A percentile compares a stretch with the other conserved stretches of the same genome.
These are phyloP conservation scores for Metopia argyrocephala DNA, from an alignment of 2,888 invertebrate genomes.

Conservation along the genomic window DNA sequence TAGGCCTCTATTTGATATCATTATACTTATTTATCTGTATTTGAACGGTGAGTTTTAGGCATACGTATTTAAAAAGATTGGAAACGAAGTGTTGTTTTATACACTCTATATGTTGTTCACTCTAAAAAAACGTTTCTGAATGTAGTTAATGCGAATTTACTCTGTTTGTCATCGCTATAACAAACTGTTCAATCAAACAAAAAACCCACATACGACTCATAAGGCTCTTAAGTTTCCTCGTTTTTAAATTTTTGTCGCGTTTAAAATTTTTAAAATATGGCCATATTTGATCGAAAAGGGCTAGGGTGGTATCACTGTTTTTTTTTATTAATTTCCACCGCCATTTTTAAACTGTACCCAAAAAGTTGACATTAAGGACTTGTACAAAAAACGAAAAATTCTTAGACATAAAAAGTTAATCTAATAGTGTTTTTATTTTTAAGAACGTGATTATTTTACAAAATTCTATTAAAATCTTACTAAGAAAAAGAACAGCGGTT, in stretches of 20 bases:
- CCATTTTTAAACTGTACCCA: conserved; percentile 44
- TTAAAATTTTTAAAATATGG: not conserved
- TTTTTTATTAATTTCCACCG: conserved; percentile 17
- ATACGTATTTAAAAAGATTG: too few relatives aligned
- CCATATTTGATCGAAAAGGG: not conserved
- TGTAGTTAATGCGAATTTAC: too few relatives aligned
- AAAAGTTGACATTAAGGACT: too few relatives aligned
- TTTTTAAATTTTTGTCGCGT: not conserved
- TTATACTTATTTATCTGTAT: too few relatives aligned
- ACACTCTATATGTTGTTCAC: too few relatives aligned
- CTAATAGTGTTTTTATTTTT: not conserved
- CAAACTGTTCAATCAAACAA: not conserved
- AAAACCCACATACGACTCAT: not conserved
- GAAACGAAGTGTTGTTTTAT: too few relatives aligned
- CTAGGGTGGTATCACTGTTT: not conserved
- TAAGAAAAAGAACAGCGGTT: not conserved
- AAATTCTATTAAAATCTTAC: not conserved
- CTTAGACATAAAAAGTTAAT: too few relatives aligned
- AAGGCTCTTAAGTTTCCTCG: not conserved
- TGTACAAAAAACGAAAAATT: too few relatives aligned
- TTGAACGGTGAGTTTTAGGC: too few relatives aligned
- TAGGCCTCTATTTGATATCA: too few relatives aligned
- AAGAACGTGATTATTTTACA: not conserved
- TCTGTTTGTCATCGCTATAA: too few relatives aligned
- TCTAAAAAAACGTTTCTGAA: too few relatives aligned